Base-by-base conservation (phyloP, 2,888 invertebrate genomes). In the Argyra leucocephala region DNA sequence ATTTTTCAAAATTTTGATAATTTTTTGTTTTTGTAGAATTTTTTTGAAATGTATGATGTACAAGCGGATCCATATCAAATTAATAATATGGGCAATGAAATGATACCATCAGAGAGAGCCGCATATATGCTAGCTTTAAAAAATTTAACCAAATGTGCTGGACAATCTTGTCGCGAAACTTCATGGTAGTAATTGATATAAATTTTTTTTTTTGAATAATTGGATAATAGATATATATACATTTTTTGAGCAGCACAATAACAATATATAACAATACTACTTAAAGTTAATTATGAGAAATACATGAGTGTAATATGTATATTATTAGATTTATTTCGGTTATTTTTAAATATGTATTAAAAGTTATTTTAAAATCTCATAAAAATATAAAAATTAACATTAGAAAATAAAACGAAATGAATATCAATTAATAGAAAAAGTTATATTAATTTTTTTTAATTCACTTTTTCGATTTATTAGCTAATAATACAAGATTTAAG, bases 11-110 rank as follows among this genome's bases (percentile, higher is more conserved):
- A 24, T 66, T 22, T 63, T 15, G 12, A 61, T 61, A 63, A 66
- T 36, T 66, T 63, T 67, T 67, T 67, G 67, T 66, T 65, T 71
- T 80, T 80, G 57, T 77, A 90, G 90, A 78, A 82, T 69, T 92
- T 88, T 75, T 79, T 84, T 0, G 93, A 94, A 80, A 84, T 86
- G n/a, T 94, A 93, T 76, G 84, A 93, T 75, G 74, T 93, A 18
- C 75, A 74, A 0, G 73, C 73, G 0, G 93, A 94, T 75, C 87
- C 87, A 0, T 86, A 85, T 75, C 91, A 94, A 79, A 72, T 93
- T 69, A 71, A 75, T 0, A 94, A 93, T 76, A 79, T 86, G 6
- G 84, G 81, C 3, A 75, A 79, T 61, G 73, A 76, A 6, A 75
- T 81, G 66, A 70, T 85, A 24, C 84, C 85, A 0, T 82, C 83